Conservation (phyloP, 2,113 vertebrate genomes). For the Crotalus tigris region DNA sequence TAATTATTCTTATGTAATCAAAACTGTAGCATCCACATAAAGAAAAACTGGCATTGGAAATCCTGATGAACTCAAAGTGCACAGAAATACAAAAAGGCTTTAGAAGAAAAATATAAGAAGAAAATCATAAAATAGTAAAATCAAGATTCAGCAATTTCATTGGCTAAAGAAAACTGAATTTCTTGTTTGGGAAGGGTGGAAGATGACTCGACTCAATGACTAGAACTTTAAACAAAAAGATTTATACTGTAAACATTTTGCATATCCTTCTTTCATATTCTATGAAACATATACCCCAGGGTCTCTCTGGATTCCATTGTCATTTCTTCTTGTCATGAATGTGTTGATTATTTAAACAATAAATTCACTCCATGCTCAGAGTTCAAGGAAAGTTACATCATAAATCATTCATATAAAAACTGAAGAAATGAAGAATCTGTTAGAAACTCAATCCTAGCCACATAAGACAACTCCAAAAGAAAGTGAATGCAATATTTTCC, state of each 20-base stretch:
- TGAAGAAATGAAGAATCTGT: not conserved
- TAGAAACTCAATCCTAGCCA: not conserved
- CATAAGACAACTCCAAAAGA: not conserved
- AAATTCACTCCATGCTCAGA: not conserved
- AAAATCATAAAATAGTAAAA: not conserved
- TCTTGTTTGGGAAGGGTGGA: not conserved
- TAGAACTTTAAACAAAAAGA: not conserved
- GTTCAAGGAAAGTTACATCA: not conserved
- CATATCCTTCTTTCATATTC: not conserved
- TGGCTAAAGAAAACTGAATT: not conserved
- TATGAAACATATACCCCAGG: not conserved
- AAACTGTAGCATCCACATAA: not conserved
- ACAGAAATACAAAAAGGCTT: not conserved
- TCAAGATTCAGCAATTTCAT: not conserved
- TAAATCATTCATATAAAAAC: not conserved
- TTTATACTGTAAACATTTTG: not conserved
- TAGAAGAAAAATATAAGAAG: not conserved
- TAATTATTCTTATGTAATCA: not conserved
- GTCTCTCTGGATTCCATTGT: not conserved
- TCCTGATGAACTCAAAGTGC: not conserved
- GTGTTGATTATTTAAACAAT: not conserved
- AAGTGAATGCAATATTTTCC: not conserved
- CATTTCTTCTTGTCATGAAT: not conserved
- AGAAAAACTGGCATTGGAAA: not conserved
- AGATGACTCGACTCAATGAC: not conserved